Percentiles rank a stretch among this genome's conserved stretches.
phyloP scores from a whole-genome alignment of 2,797 vertebrate genomes.

The Petrocephalus sullivani region DNA sequence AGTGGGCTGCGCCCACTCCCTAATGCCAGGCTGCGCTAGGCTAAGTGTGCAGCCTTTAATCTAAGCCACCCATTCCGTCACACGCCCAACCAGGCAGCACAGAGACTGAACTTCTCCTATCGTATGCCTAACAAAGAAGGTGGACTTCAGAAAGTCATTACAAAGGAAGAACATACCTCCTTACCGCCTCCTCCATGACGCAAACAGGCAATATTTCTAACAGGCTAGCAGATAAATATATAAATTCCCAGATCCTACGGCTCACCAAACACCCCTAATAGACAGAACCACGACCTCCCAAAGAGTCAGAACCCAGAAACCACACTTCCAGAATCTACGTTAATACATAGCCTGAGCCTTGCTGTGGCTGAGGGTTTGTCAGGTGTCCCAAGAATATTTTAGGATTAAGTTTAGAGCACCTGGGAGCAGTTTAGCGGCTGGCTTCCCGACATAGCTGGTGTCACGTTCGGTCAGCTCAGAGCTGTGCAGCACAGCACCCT shows the following conservation, averaged over 20 bases:
- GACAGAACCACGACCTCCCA: constrained; percentile 14
- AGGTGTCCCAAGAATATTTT: constrained; percentile 37
- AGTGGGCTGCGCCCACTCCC: background rate
- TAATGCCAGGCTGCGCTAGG: constrained; percentile 16
- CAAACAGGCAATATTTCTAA: background rate
- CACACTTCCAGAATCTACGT: constrained; percentile 1
- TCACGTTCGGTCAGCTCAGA: constrained; percentile 52
- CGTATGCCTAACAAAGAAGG: background rate
- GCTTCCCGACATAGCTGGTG: constrained; percentile 37
- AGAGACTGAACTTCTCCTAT: background rate
- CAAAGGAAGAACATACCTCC: background rate
- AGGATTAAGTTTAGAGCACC: constrained; percentile 37
- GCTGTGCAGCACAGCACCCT: constrained; percentile 40
- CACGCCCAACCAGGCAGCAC: constrained; percentile 6
- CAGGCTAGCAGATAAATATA: constrained; percentile 19
- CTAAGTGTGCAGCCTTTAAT: constrained; percentile 6
- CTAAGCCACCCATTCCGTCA: background rate
- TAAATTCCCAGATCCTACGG: constrained; percentile 15
- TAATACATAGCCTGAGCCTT: constrained; percentile 2
- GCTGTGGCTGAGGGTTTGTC: constrained; percentile 29
- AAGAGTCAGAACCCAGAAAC: constrained; percentile 5
- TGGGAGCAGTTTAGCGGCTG: constrained; percentile 44
- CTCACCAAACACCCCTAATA: background rate
- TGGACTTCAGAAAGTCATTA: background rate
- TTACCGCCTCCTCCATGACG: background rate